Evolutionary conservation across 2,888 invertebrate species (phyloP), one percentile per base, ranked within the genome.

Genomic region (Electrophaes corylata): DNA sequence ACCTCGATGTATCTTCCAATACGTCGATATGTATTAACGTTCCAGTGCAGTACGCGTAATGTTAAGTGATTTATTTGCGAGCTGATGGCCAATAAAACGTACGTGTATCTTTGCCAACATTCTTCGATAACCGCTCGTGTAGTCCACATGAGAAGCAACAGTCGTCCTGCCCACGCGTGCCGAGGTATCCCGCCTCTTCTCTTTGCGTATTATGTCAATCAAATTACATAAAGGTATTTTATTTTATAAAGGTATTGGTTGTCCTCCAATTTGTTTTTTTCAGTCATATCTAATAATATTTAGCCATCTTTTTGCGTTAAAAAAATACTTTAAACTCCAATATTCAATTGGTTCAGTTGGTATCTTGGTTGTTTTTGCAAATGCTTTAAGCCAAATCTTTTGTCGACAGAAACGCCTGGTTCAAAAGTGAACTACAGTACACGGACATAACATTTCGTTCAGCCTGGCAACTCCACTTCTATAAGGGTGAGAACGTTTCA

Each of bases 401-500:
- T 57, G 10, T 44, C 12, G 10, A 47, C 37, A 40, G 44, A 53
- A 49, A 33, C 11, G 16, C n/a, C 19, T 2, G 49, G 45, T 8
- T 40, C 35, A 18, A 50, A 37, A 23, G 12, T 20, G 12, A 52
- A 14, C 39, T 10, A 12, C 20, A 6, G 3, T 23, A n/a, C 11
- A 35, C 44, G 43, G 45, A 26, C 50, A 62, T 16, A 6, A 37
- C 59, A 60, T 53, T 53, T 62, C 55, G 57, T 60, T 59, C 55
- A 60, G 58, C 66, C 80, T 88, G 88, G 88, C 88, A 88, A 71
- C 71, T 65, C 60, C 64, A 64, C 74, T 79, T 76, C 26, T 23
- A 29, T 77, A 82, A 72, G 82, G 79, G 84, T 82, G 80, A 79
- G 79, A 83, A 83, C 83, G 67, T 85, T 79, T 86, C 83, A 85